Percentiles rank a stretch among this genome's conserved stretches.
These are phyloP conservation scores for Tipula confusa DNA, from an alignment of 2,888 invertebrate species.

Conservation along the genomic window DNA sequence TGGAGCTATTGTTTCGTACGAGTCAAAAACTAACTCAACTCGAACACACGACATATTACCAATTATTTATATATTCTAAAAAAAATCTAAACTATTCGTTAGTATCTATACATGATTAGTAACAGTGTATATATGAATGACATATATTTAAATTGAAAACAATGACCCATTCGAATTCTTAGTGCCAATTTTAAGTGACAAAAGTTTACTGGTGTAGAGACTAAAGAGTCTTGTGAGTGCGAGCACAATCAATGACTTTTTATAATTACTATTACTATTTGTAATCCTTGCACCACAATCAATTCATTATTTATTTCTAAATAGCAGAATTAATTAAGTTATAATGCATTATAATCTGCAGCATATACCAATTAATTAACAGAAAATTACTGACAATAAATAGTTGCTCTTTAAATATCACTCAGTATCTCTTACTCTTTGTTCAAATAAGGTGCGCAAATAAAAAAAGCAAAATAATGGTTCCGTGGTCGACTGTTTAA, in stretches of 20 bases:
- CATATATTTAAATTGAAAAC: background rate
- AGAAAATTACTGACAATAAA: background rate
- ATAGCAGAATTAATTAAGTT: background rate
- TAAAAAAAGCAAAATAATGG: too few relatives aligned
- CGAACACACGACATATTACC: background rate
- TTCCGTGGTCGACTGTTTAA: background rate
- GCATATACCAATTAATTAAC: background rate
- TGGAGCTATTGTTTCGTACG: background rate
- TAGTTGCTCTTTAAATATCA: background rate
- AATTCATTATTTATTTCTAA: too few relatives aligned
- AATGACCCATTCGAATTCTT: too few relatives aligned
- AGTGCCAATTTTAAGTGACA: too few relatives aligned
- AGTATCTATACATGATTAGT: background rate
- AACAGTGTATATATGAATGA: background rate
- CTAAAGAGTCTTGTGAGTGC: too few relatives aligned
- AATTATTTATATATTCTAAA: background rate
- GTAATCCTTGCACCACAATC: too few relatives aligned
- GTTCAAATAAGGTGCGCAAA: background rate
- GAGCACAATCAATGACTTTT: background rate
- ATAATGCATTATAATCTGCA: background rate
- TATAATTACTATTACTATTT: too few relatives aligned
- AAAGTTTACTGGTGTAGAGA: too few relatives aligned
- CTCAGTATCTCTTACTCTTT: background rate
- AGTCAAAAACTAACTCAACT: background rate
- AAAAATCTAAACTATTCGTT: background rate